These are phyloP conservation scores for Neocrepidodera transversa DNA, from an alignment of 2,888 invertebrate genomes.

Conservation along the genomic window DNA sequence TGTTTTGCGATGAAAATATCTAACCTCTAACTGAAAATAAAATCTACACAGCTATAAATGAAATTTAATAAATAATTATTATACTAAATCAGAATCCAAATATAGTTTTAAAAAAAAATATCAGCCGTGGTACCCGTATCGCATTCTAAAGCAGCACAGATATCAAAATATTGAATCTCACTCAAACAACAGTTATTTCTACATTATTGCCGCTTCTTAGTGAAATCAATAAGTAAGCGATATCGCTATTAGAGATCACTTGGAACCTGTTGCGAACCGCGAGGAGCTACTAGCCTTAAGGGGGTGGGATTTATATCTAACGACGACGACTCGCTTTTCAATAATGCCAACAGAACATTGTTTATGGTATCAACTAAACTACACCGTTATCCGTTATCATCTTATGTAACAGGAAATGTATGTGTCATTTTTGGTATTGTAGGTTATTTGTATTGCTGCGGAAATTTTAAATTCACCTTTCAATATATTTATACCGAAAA, in stretches of 20 bases:
- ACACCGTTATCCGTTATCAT: conserved; percentile 6
- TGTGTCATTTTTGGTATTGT: conserved; percentile 3
- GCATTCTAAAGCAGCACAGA: not conserved
- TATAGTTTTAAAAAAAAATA: too few relatives aligned
- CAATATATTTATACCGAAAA: too few relatives aligned
- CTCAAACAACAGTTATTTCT: conserved; percentile 33
- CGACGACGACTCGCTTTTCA: conserved; percentile 32
- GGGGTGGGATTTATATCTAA: conserved; percentile 35
- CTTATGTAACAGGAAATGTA: conserved; percentile 4
- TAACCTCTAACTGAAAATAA: not conserved
- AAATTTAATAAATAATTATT: too few relatives aligned
- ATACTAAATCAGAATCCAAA: too few relatives aligned
- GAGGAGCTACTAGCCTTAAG: conserved; percentile 33
- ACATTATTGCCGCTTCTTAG: conserved; percentile 30
- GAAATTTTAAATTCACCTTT: too few relatives aligned
- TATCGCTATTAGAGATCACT: conserved; percentile 36
- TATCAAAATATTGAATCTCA: conserved; percentile 32
- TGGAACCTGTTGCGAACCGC: conserved; percentile 29
- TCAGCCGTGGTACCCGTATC: not conserved
- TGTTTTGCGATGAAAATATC: not conserved
- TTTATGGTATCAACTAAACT: conserved; percentile 4
- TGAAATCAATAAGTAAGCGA: conserved; percentile 37
- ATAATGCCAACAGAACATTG: conserved; percentile 20
- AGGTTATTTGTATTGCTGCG: too few relatives aligned
- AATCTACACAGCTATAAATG: too few relatives aligned